phyloP scores from a whole-genome alignment of 2,797 vertebrate genomes.

The Ammospiza maritima region DNA sequence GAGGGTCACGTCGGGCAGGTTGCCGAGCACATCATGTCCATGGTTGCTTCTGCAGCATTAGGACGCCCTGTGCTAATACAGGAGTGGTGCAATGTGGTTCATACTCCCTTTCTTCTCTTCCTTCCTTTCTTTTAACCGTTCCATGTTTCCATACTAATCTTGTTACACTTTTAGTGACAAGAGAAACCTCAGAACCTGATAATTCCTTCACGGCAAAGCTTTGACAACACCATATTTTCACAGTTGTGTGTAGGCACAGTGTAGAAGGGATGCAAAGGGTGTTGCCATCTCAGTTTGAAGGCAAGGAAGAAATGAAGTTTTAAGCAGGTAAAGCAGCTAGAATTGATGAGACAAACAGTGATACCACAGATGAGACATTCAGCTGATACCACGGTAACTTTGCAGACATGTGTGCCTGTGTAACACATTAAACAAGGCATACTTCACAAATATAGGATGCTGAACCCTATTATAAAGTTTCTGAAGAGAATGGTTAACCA shows the following conservation, averaged over 20 bases:
- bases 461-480: not conserved
- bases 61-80: not conserved
- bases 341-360: not conserved
- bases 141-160: not conserved
- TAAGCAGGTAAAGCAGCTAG: not conserved
- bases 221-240: not conserved
- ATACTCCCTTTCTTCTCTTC: not conserved
- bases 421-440: not conserved
- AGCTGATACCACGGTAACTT: not conserved
- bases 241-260: not conserved
- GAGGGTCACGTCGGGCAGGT: not conserved
- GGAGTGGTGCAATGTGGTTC: not conserved
- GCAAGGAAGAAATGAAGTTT: not conserved
- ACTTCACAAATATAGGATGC: not conserved
- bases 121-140: not conserved
- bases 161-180: not conserved
- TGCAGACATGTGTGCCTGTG: not conserved
- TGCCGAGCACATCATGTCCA: fast-evolving
- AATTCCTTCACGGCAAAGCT: not conserved
- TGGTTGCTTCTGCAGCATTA: not conserved
- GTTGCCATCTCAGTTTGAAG: not conserved
- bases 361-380: not conserved
- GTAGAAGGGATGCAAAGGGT: not conserved
- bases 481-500: not conserved
- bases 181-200: not conserved